These are phyloP conservation scores for Psilopogon haemacephalus DNA, from an alignment of 2,113 vertebrate genomes.

Conservation along the genomic window DNA sequence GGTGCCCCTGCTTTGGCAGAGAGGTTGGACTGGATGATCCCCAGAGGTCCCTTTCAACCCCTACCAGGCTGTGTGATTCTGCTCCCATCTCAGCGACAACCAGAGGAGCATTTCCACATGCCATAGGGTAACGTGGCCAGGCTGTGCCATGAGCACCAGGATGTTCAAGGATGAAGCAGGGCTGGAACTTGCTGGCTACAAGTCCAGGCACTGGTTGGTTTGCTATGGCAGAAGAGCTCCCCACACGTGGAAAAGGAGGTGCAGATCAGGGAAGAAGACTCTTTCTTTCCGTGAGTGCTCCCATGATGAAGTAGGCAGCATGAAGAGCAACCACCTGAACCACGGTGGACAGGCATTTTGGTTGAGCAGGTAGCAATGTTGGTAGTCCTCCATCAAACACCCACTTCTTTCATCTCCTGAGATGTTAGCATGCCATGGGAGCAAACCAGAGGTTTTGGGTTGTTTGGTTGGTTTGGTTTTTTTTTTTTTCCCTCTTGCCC, in stretches of 20 bases:
- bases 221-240: background rate
- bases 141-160: background rate
- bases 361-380: background rate
- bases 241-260: accelerated
- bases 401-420: background rate
- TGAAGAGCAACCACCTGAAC: background rate
- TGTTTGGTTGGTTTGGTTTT: too few relatives aligned
- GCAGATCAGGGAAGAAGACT: background rate
- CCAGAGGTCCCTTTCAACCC: too few relatives aligned
- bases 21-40: too few relatives aligned
- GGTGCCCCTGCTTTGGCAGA: too few relatives aligned
- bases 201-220: background rate
- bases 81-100: background rate
- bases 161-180: background rate
- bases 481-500: background rate
- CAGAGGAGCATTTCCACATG: background rate
- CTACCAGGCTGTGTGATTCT: too few relatives aligned
- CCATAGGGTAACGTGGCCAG: background rate
- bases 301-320: background rate
- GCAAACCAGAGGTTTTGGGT: background rate
- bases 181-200: background rate
- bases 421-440: background rate
- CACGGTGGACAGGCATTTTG: background rate
- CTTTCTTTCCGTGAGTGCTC: background rate
- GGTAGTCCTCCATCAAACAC: background rate